These are phyloP conservation scores for Siniperca chuatsi DNA, from an alignment of 2,113 vertebrate species.

Conservation along the genomic window DNA sequence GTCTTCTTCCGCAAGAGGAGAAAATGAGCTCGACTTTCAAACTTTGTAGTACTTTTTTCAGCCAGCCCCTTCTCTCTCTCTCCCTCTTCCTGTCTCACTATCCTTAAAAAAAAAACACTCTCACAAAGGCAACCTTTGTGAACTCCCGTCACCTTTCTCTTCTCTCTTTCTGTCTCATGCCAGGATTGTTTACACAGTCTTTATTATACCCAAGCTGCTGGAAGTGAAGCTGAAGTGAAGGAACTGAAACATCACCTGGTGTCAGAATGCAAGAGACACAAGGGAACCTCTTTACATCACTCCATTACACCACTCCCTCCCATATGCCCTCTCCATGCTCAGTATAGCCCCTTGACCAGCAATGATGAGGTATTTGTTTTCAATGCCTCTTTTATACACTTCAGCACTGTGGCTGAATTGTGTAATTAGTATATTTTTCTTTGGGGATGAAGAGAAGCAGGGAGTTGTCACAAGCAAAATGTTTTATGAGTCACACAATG, in stretches of 20 bases:
- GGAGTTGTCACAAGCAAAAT: slow-evolving; percentile 48
- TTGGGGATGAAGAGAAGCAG: slow-evolving; percentile 38
- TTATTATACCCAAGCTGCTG: slow-evolving; percentile 29
- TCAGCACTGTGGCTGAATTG: slow-evolving; percentile 48
- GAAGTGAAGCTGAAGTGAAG: slow-evolving; percentile 49
- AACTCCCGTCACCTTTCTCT: slow-evolving; percentile 52
- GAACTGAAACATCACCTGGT: slow-evolving; percentile 66
- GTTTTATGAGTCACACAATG: slow-evolving; percentile 48
- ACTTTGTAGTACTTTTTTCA: slow-evolving; percentile 58
- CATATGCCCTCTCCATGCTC: slow-evolving; percentile 48
- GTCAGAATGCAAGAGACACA: slow-evolving; percentile 47
- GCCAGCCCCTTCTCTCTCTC: background rate
- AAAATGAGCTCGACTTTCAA: slow-evolving; percentile 73
- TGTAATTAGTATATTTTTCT: slow-evolving; percentile 66
- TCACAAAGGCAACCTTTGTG: slow-evolving; percentile 39
- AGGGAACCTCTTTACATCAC: slow-evolving; percentile 52
- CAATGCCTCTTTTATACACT: slow-evolving; percentile 44
- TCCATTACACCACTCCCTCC: slow-evolving; percentile 30
- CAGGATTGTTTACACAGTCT: slow-evolving; percentile 56
- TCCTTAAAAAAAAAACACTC: slow-evolving; percentile 5
- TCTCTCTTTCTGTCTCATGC: slow-evolving; percentile 48
- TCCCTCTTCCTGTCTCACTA: background rate
- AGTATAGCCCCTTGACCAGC: slow-evolving; percentile 27
- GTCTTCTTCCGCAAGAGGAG: slow-evolving; percentile 65
- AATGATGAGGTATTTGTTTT: slow-evolving; percentile 50